Percentiles rank a stretch among this genome's conserved stretches.
Conservation (phyloP, 2,113 vertebrate genomes). For the Festucalex cinctus region DNA sequence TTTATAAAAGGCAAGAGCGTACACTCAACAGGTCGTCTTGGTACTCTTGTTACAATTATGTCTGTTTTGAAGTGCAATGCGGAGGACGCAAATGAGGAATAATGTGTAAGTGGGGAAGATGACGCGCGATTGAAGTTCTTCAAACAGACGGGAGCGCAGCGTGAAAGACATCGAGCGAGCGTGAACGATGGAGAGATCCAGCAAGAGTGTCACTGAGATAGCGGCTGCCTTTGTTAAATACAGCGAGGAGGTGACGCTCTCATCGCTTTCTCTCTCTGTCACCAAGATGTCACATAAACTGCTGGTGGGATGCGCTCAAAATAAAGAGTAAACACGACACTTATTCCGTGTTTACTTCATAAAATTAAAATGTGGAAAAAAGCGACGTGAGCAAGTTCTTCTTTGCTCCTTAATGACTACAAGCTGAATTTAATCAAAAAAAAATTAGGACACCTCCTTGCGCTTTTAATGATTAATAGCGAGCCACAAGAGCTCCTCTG, state of each 20-base stretch:
- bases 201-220: slow-evolving; percentile 20
- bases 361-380: neutral
- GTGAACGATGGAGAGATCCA: slow-evolving; percentile 25
- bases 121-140: slow-evolving; percentile 61
- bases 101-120: slow-evolving; percentile 38
- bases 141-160: slow-evolving; percentile 66
- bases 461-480: slow-evolving; percentile 34
- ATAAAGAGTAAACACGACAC: neutral
- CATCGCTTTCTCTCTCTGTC: neutral
- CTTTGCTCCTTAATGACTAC: slow-evolving; percentile 35
- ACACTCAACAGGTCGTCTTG: too few relatives aligned
- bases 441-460: slow-evolving; percentile 17
- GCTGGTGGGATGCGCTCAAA: neutral
- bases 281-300: neutral
- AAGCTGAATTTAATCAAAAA: slow-evolving; percentile 27
- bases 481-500: slow-evolving; percentile 3
- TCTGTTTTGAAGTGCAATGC: slow-evolving; percentile 52
- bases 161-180: slow-evolving; percentile 33
- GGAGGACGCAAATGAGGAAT: slow-evolving; percentile 44
- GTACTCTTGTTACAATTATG: too few relatives aligned
- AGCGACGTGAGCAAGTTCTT: slow-evolving; percentile 14
- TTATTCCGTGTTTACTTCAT: neutral
- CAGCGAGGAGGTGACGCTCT: neutral
- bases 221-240: slow-evolving; percentile 18
- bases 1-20: too few relatives aligned